Conservation (phyloP, 2,113 vertebrate species). For the Morone chrysops region DNA sequence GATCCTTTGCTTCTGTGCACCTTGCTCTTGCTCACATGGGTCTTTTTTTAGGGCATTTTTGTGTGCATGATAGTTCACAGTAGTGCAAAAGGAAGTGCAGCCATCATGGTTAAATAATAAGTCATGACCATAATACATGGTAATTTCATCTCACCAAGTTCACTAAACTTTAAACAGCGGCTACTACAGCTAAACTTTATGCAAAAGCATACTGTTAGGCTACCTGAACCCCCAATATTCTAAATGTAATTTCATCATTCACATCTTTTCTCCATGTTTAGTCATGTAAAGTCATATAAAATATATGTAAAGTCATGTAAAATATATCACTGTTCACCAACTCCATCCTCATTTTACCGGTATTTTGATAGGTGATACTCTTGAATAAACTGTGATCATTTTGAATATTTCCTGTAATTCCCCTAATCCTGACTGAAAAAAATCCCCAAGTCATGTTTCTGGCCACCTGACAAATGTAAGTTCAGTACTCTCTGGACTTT, state of each 20-base stretch:
- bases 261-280: too few relatives aligned
- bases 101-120: neutral
- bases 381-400: too few relatives aligned
- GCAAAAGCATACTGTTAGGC: too few relatives aligned
- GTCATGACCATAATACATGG: neutral
- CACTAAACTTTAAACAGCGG: neutral
- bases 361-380: too few relatives aligned
- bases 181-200: neutral
- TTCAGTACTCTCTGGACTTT: neutral
- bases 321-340: too few relatives aligned
- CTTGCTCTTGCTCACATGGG: slow-evolving; percentile 14
- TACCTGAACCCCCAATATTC: too few relatives aligned
- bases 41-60: neutral
- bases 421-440: neutral
- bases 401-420: too few relatives aligned
- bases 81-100: neutral
- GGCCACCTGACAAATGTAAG: neutral
- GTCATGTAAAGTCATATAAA: too few relatives aligned
- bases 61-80: neutral
- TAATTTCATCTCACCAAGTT: neutral
- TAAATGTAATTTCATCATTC: too few relatives aligned
- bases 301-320: too few relatives aligned
- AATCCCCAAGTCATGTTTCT: neutral
- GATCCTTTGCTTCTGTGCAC: slow-evolving; percentile 48
- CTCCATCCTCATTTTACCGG: too few relatives aligned